A percentile compares a stretch with the other conserved stretches of the same genome.
Conservation (phyloP, 2,797 vertebrate genomes). For the Halcyon badia region DNA sequence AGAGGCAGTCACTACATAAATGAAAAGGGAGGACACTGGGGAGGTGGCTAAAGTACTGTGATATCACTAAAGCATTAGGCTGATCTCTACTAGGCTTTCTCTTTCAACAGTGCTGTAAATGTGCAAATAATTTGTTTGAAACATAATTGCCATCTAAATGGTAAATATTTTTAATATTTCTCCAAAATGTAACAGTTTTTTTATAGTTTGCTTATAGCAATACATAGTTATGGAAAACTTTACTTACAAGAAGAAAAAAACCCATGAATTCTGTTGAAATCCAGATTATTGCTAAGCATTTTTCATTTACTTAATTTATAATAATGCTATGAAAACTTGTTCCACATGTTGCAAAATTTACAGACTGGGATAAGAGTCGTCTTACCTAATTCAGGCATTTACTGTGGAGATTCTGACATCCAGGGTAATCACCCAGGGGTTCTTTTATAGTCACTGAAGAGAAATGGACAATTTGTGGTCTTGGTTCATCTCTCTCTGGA, state of each 20-base stretch:
- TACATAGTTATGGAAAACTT: rapidly evolving
- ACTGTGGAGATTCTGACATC: neutral
- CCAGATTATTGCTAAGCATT: neutral
- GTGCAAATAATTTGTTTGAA: neutral
- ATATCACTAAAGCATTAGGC: neutral
- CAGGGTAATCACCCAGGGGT: neutral
- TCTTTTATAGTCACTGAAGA: neutral
- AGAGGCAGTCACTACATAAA: neutral
- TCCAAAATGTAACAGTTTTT: neutral
- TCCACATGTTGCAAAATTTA: neutral
- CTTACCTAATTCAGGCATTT: neutral
- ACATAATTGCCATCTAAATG: neutral
- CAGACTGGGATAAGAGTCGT: neutral
- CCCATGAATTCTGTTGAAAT: neutral
- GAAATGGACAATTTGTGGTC: neutral
- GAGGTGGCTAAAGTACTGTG: neutral
- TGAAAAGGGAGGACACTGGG: neutral
- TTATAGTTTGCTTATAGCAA: neutral
- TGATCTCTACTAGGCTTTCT: neutral
- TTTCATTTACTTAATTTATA: neutral
- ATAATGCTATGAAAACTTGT: neutral
- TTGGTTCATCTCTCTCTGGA: neutral
- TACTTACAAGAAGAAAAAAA: neutral
- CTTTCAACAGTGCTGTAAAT: neutral
- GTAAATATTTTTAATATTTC: neutral